phyloP scores from a whole-genome alignment of 2,113 vertebrate genomes.

The Gnathonemus echidnorhynchus region DNA sequence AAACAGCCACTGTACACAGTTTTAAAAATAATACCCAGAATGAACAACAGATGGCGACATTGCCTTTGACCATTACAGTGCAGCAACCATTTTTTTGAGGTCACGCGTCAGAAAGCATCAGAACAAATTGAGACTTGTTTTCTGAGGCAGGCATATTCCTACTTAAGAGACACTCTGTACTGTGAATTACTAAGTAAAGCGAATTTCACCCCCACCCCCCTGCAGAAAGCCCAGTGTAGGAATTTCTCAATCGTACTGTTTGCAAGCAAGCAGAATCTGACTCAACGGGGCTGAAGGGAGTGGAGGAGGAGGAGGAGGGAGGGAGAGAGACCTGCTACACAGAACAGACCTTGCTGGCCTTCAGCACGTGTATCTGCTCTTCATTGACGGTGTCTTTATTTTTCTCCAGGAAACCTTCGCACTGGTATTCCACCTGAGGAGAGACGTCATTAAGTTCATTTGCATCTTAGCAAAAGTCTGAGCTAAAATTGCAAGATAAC shows the following conservation, averaged over 20 bases:
- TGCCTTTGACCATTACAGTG: conserved; percentile 17
- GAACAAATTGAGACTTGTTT: conserved; percentile 28
- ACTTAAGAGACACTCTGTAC: neutral
- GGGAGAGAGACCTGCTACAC: neutral
- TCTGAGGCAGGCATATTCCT: conserved; percentile 28
- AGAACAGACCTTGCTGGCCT: conserved; percentile 79
- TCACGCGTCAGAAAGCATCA: conserved; percentile 34
- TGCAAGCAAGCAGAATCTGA: neutral
- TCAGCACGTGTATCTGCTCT: conserved; percentile 90
- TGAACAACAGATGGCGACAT: conserved; percentile 48
- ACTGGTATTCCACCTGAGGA: conserved; percentile 92
- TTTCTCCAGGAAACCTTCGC: conserved; percentile 93
- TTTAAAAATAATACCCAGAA: neutral
- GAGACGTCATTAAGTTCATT: neutral
- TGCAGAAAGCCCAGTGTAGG: neutral
- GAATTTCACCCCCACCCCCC: neutral
- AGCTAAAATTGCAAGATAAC: neutral
- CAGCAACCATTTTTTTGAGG: conserved; percentile 4
- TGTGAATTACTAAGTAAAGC: neutral
- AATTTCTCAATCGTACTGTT: neutral
- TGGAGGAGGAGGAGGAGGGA: neutral
- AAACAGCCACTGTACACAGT: neutral
- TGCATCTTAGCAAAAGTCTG: neutral
- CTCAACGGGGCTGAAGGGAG: neutral
- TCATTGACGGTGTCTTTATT: conserved; percentile 97